A percentile compares a stretch with the other conserved stretches of the same genome.
These are phyloP conservation scores for Dryomyza anilis DNA, from an alignment of 2,888 invertebrate genomes.

Conservation along the genomic window DNA sequence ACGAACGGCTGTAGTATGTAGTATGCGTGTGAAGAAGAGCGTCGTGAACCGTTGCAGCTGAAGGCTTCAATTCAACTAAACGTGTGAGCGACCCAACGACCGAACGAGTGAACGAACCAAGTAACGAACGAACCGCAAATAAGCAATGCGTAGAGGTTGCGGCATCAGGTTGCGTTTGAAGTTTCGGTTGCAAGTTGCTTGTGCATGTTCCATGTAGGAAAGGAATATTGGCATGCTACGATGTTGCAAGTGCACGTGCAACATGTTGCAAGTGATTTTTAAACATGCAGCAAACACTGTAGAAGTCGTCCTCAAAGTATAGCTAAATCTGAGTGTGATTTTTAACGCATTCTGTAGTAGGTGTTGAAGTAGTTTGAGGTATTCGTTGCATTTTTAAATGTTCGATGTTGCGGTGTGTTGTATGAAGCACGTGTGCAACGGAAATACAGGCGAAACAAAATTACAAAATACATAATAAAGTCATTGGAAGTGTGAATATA, in stretches of 20 bases:
- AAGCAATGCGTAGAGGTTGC: slow-evolving; percentile 20
- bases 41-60: slow-evolving; percentile 41
- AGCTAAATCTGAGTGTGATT: background rate
- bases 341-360: background rate
- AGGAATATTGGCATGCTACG: no score
- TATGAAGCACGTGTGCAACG: no score
- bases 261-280: no score
- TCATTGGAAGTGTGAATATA: no score
- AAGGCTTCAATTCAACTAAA: slow-evolving; percentile 47
- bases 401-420: no score
- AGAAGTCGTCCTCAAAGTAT: background rate
- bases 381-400: no score
- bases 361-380: no score
- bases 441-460: no score
- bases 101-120: background rate
- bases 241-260: no score
- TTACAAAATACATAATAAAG: no score
- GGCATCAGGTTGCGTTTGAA: background rate
- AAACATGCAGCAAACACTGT: no score
- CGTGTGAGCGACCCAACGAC: background rate
- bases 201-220: background rate
- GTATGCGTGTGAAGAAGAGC: background rate
- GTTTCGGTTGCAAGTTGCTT: background rate
- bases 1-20: background rate
- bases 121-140: background rate